Conservation (phyloP, 30 jellyfish, hydroid and myxozoan species). For the Phacellophora camtschatica region DNA sequence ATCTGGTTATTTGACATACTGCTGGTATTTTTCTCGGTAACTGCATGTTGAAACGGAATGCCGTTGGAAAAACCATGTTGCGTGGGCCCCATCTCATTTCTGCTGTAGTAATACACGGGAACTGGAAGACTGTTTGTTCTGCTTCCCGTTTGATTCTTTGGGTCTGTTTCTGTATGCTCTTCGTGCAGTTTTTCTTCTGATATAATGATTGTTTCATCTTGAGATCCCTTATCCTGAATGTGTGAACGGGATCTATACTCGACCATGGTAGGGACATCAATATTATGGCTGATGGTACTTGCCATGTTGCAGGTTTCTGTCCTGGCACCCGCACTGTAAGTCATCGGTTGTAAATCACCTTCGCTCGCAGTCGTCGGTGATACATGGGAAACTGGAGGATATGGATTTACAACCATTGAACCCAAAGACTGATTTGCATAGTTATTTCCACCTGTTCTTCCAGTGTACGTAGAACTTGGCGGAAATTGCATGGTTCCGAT, state of each 20-base stretch:
- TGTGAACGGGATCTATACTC: background rate
- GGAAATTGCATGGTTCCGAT: background rate
- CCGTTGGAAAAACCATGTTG: no score
- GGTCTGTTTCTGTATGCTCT: background rate
- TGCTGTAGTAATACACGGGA: slow-evolving; percentile 34
- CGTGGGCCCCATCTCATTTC: background rate
- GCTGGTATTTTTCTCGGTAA: no score
- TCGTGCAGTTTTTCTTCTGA: background rate
- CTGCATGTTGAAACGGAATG: no score
- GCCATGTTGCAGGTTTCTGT: no score
- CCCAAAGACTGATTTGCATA: background rate
- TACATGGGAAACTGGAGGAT: background rate
- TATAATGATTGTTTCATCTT: background rate
- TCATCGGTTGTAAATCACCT: no score
- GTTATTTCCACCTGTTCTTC: background rate
- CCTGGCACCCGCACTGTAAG: background rate
- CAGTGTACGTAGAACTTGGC: background rate
- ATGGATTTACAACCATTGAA: background rate
- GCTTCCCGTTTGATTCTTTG: background rate
- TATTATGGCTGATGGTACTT: background rate
- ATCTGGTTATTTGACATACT: no score
- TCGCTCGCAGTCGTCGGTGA: background rate
- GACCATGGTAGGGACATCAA: background rate
- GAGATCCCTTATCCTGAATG: background rate
- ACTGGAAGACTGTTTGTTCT: slow-evolving; percentile 5